Evolutionary conservation across 1,140 invertebrate species (phyloP), one percentile per base, ranked within the genome.

Genomic region (Himalopsyche phryganea): DNA sequence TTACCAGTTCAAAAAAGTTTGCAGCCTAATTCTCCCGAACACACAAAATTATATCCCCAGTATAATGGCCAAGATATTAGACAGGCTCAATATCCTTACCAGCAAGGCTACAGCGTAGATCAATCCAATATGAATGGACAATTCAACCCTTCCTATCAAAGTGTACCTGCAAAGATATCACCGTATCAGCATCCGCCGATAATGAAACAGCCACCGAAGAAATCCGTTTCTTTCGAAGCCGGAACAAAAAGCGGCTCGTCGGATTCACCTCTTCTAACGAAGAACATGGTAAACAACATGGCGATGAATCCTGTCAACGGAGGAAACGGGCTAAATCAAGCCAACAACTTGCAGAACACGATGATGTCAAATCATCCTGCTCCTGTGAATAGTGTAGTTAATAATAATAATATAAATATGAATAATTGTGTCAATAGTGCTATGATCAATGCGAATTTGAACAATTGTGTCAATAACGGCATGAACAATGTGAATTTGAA

Each of bases 201-300:
- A 7, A 70, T 79, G 0, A 83, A 82, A 41, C 74, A 77, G 58
- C 72, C 74, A 50, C 75, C 80, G 54, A 84, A 85, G 62, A 86
- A 87, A 66, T 80, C 78, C 23, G 84, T 86, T 0, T 85, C 83
- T 40, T 86, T 88, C 52, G 84, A 86, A 65, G 77, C 82, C 0
- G 81, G 82, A 1, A 83, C 82, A 0, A 87, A 87, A 66, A 80
- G 80, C 13, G 78, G 80, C 46, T 72, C 71, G 50, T 71, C 71
- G 50, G 81, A 84, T 23, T 78, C 74, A 33, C 75, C 76, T n/a
- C 68, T 77, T 50, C 74, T 80, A 13, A 74, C 75, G 15, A 40
- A 14, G 18, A 63, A 49, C 28, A 48, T 41, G 11, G 47, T 53
- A 11, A 65, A 28, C 23, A 28, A 28, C 9, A 28, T 28, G 23